Evolutionary conservation across 2,113 vertebrate genomes (phyloP).

Genomic region (Prinia subflava): DNA sequence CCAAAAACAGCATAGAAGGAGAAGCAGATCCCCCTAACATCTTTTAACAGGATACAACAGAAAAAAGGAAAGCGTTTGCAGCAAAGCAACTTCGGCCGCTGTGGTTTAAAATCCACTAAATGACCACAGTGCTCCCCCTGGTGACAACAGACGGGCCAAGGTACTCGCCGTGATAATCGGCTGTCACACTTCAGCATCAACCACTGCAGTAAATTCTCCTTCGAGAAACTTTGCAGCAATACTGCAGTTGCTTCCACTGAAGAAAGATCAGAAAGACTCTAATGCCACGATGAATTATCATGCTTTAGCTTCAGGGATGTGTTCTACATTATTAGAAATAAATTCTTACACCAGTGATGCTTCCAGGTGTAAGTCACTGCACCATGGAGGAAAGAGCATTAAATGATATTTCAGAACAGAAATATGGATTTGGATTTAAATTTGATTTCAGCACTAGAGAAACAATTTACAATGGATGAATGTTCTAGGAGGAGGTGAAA

Average conservation of each 20-base stretch:
- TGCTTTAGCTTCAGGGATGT: neutral
- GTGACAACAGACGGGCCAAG: neutral
- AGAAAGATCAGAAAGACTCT: neutral
- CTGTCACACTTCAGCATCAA: neutral
- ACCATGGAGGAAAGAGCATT: neutral
- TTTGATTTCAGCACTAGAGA: neutral
- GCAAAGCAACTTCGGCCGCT: neutral
- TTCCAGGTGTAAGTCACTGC: neutral
- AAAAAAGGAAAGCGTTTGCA: neutral
- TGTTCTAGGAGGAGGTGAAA: neutral
- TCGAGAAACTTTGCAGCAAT: neutral
- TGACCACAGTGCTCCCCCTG: constrained; percentile 41
- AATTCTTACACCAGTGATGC: neutral
- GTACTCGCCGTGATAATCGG: fast-evolving
- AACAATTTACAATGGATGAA: neutral
- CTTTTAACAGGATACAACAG: neutral
- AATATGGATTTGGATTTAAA: neutral
- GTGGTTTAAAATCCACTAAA: neutral
- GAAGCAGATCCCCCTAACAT: neutral
- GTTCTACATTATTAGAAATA: neutral
- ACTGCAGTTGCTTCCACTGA: neutral
- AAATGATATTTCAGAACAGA: neutral
- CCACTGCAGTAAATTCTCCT: neutral
- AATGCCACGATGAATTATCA: neutral
- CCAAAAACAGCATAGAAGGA: neutral